These are phyloP conservation scores for Laticauda laticaudata DNA, from an alignment of 2,113 vertebrate species.

Conservation along the genomic window DNA sequence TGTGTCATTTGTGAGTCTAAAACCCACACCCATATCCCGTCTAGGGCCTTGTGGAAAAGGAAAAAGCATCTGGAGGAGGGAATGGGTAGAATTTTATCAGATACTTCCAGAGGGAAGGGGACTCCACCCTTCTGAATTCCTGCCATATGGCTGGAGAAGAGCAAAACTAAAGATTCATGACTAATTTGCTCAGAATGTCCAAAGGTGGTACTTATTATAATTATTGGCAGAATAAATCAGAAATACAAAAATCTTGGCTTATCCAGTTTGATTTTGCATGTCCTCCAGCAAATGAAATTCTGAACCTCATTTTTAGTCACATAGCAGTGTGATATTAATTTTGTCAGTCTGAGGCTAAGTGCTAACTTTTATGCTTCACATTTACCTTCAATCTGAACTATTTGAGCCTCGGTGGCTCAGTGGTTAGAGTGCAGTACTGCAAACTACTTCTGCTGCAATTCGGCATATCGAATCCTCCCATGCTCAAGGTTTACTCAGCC, in stretches of 20 bases:
- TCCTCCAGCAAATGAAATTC: not conserved
- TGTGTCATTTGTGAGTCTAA: conserved; percentile 49
- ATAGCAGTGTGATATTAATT: not conserved
- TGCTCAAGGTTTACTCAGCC: no score
- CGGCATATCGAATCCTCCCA: no score
- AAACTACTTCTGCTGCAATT: no score
- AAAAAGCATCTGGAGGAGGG: conserved; percentile 51
- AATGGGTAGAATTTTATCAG: conserved; percentile 68
- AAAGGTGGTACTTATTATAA: conserved; percentile 27
- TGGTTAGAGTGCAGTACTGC: no score
- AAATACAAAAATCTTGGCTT: not conserved
- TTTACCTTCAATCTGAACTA: not conserved
- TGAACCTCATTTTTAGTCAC: not conserved
- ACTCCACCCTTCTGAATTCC: conserved; percentile 75
- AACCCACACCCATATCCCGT: conserved; percentile 75
- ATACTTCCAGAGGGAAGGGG: conserved; percentile 75
- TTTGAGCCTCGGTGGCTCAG: no score
- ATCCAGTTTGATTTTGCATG: not conserved
- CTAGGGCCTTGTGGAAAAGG: conserved; percentile 53
- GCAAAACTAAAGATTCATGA: conserved; percentile 48
- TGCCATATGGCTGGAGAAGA: conserved; percentile 65
- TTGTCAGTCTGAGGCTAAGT: not conserved
- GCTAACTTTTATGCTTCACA: no score
- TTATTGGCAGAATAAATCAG: not conserved
- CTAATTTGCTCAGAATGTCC: conserved; percentile 51